Percentiles rank a stretch among this genome's conserved stretches.
Conservation (phyloP, 2,797 vertebrate species). For the Sphenodon punctatus region DNA sequence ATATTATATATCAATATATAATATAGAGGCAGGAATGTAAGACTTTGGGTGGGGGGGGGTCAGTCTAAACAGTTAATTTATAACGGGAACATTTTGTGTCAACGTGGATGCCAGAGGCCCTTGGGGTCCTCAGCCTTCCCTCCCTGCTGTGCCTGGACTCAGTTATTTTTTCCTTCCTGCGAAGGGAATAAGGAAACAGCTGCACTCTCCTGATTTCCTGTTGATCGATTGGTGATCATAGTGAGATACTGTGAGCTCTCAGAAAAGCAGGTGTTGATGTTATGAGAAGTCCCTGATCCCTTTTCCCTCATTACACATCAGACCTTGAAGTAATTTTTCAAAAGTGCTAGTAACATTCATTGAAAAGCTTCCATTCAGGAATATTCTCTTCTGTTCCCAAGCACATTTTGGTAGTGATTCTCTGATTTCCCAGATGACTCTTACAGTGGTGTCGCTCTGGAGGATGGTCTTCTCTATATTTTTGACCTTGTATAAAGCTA, state of each 20-base stretch:
- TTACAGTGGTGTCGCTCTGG: conserved; percentile 5
- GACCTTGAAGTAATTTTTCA: not conserved
- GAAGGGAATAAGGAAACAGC: conserved; percentile 55
- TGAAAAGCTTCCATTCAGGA: not conserved
- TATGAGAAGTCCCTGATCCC: not conserved
- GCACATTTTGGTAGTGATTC: not conserved
- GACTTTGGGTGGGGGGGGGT: conserved; percentile 59
- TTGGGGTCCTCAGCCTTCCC: conserved; percentile 48
- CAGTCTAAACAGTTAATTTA: conserved; percentile 65
- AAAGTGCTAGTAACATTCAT: not conserved
- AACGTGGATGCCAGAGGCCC: conserved; percentile 50
- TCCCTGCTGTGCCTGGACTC: conserved; percentile 33
- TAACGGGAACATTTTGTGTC: conserved; percentile 51
- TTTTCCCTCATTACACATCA: not conserved
- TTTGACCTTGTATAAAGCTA: not conserved
- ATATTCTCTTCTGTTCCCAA: not conserved
- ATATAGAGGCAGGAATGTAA: conserved; percentile 63
- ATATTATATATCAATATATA: too few species aligned
- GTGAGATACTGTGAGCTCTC: conserved; percentile 4
- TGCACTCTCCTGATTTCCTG: conserved; percentile 62
- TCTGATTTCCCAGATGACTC: not conserved
- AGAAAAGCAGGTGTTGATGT: conserved; percentile 47
- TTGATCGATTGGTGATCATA: conserved; percentile 63
- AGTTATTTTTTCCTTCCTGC: conserved; percentile 47
- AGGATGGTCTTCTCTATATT: not conserved